A percentile compares a stretch with the other conserved stretches of the same genome.
Conservation (phyloP, 2,888 invertebrate genomes). For the Ditula angustiorana region DNA sequence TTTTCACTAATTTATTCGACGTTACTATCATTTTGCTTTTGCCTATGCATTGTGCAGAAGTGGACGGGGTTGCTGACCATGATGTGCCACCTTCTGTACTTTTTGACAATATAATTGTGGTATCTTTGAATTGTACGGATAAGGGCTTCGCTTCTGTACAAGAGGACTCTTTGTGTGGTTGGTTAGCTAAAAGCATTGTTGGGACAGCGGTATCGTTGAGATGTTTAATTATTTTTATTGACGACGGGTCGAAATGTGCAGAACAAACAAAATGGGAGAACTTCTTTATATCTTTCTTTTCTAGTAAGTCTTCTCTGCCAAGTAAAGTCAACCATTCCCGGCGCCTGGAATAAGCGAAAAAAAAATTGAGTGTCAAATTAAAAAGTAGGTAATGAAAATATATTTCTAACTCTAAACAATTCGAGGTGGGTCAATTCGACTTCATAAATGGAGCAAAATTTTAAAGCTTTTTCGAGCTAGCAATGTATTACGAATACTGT, state of each 20-base stretch:
- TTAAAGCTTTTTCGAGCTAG: too few species aligned
- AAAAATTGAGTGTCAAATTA: too few species aligned
- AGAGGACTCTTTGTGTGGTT: constrained; percentile 4
- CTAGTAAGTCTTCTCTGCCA: constrained; percentile 41
- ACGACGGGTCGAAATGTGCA: constrained; percentile 40
- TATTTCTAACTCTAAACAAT: too few species aligned
- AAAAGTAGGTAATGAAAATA: too few species aligned
- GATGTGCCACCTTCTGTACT: neutral
- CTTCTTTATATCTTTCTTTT: too few species aligned
- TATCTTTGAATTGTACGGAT: neutral
- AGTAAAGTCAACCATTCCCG: constrained; percentile 40
- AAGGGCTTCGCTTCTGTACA: neutral
- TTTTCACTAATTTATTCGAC: too few species aligned
- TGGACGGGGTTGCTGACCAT: neutral
- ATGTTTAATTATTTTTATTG: constrained; percentile 33
- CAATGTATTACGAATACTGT: too few species aligned
- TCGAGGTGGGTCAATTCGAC: too few species aligned
- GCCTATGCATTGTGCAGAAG: neutral
- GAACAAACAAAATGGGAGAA: too few species aligned
- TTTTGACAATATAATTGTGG: neutral
- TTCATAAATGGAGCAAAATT: too few species aligned
- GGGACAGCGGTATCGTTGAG: constrained; percentile 38
- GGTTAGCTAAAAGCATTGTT: constrained; percentile 10
- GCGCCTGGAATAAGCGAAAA: constrained; percentile 40
- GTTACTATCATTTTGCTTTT: too few species aligned